These are phyloP conservation scores for Bufotes viridis DNA, from an alignment of 2,797 vertebrate species.

Conservation along the genomic window DNA sequence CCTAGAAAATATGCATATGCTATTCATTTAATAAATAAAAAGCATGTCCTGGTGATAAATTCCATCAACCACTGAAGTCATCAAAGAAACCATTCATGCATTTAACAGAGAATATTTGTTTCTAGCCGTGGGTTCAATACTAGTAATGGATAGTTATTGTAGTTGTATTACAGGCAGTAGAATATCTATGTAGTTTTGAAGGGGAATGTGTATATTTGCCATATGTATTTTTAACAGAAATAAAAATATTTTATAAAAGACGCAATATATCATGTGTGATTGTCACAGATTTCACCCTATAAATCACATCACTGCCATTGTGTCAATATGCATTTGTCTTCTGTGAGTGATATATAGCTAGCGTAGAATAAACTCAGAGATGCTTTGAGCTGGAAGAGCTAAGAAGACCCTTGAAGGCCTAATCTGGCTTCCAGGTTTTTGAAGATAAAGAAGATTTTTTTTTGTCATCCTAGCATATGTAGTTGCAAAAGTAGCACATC, in stretches of 20 bases:
- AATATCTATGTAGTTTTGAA: too few relatives aligned
- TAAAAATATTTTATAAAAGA: not conserved
- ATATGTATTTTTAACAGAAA: too few relatives aligned
- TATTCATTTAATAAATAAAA: too few relatives aligned
- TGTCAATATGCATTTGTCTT: not conserved
- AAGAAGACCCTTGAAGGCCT: not conserved
- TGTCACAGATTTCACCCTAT: not conserved
- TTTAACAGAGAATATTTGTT: not conserved
- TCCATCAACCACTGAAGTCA: too few relatives aligned
- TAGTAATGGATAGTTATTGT: too few relatives aligned
- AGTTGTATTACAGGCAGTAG: too few relatives aligned
- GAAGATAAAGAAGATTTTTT: not conserved
- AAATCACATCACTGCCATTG: not conserved
- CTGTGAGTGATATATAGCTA: not conserved
- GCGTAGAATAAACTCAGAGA: not conserved
- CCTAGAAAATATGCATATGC: too few relatives aligned
- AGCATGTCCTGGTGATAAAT: not conserved
- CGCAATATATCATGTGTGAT: not conserved
- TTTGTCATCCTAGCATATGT: not conserved
- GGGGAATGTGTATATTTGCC: too few relatives aligned
- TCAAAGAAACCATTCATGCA: not conserved
- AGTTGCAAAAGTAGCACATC: conserved; percentile 36
- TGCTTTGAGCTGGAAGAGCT: not conserved
- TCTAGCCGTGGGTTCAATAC: not conserved
- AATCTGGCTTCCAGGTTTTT: not conserved